A percentile compares a stretch with the other conserved stretches of the same genome.
Conservation (phyloP, 2,888 invertebrate genomes). For the Melinaea marsaeus region DNA sequence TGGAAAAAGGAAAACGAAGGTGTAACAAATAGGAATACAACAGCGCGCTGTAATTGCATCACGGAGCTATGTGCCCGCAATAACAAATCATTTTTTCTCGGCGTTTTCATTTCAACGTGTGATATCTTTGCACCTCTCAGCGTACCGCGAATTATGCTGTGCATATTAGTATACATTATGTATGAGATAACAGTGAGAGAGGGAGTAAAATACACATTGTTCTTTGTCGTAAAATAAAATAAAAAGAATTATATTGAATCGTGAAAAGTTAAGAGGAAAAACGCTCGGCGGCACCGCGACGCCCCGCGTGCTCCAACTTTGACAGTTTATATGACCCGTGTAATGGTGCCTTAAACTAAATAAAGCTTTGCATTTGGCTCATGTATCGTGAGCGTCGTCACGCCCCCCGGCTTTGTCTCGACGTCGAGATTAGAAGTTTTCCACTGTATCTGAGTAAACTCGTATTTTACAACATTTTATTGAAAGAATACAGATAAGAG, state of each 20-base stretch:
- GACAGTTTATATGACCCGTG: conserved; percentile 77
- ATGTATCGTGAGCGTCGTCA: conserved; percentile 49
- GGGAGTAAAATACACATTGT: background rate
- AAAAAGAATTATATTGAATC: conserved; percentile 51
- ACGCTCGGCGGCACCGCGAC: conserved; percentile 45
- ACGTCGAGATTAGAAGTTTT: conserved; percentile 57
- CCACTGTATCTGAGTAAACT: conserved; percentile 27
- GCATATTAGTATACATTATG: conserved; percentile 35
- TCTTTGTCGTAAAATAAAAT: conserved; percentile 29
- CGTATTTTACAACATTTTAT: conserved; percentile 23
- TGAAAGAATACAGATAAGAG: conserved; percentile 6
- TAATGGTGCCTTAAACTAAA: conserved; percentile 75
- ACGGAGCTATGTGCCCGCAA: conserved; percentile 45
- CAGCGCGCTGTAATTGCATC: conserved; percentile 46
- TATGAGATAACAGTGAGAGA: conserved; percentile 33
- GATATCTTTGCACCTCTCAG: conserved; percentile 49
- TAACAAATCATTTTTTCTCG: conserved; percentile 56
- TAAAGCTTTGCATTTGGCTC: conserved; percentile 73
- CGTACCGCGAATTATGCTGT: conserved; percentile 43
- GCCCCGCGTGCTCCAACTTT: conserved; percentile 65
- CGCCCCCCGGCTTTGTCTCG: conserved; percentile 62
- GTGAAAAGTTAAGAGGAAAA: conserved; percentile 44
- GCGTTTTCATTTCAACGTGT: conserved; percentile 52
- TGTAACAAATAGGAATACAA: conserved; percentile 4
- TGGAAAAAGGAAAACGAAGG: background rate